These are phyloP conservation scores for Pocota personata DNA, from an alignment of 2,888 invertebrate species.

Conservation along the genomic window DNA sequence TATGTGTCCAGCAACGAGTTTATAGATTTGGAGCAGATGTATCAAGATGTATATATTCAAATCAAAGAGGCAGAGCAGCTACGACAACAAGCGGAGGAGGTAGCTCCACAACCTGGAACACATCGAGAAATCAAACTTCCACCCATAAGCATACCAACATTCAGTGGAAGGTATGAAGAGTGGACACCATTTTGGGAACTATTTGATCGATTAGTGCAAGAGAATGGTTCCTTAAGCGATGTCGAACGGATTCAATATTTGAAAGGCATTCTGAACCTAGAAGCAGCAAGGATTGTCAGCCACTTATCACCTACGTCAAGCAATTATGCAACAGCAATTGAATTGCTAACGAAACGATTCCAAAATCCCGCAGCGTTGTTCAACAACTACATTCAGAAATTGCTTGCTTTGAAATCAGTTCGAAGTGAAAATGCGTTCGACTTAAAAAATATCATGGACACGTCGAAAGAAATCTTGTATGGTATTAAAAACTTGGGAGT, in stretches of 20 bases:
- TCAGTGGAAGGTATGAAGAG: conserved; percentile 8
- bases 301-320: background rate
- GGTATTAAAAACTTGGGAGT: background rate
- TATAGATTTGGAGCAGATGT: no score
- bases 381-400: no score
- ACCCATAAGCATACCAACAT: background rate
- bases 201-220: background rate
- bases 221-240: background rate
- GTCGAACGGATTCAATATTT: conserved; percentile 3
- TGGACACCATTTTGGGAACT: conserved; percentile 14
- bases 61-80: conserved; percentile 18
- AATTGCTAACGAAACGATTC: background rate
- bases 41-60: conserved; percentile 1
- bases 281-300: conserved; percentile 9
- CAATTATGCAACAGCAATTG: conserved; percentile 5
- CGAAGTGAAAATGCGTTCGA: no score
- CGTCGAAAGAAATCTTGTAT: background rate
- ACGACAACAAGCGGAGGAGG: no score
- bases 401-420: no score
- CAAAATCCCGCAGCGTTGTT: background rate
- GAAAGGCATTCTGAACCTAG: conserved; percentile 1
- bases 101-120: background rate
- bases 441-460: no score
- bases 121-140: conserved; percentile 9
- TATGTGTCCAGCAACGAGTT: no score